Evolutionary conservation across 2,797 vertebrate species (phyloP).

Genomic region (Lepidocolaptes lacrymiger): DNA sequence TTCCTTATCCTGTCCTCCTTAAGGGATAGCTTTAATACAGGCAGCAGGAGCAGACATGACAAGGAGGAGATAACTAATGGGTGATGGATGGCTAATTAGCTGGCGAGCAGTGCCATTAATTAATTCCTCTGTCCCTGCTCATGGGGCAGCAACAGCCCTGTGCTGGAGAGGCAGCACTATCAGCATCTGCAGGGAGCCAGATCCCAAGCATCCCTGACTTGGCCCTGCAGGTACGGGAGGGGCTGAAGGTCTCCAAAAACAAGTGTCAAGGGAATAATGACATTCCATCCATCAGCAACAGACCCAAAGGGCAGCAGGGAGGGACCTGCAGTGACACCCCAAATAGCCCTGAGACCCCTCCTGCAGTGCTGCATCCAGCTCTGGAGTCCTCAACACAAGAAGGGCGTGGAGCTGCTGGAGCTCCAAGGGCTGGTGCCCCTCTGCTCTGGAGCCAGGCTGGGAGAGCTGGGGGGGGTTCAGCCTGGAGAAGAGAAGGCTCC

Average conservation of each 20-base stretch:
- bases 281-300: background rate
- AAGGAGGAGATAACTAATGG: background rate
- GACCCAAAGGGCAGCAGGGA: background rate
- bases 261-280: background rate
- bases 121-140: conserved; percentile 24
- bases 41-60: background rate
- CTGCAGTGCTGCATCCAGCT: background rate
- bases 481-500: background rate
- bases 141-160: background rate
- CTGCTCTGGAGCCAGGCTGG: background rate
- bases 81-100: conserved; percentile 52
- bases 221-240: background rate
- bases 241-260: background rate
- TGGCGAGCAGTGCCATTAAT: conserved; percentile 6
- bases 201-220: background rate
- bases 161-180: background rate
- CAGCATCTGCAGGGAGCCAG: background rate
- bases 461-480: background rate
- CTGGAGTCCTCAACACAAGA: background rate
- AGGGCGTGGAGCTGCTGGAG: background rate
- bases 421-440: background rate
- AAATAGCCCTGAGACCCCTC: background rate
- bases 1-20: background rate
- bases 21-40: background rate
- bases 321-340: background rate